These are phyloP conservation scores for Rhyacophila evoluta DNA, from an alignment of 2,888 invertebrate genomes.

Conservation along the genomic window DNA sequence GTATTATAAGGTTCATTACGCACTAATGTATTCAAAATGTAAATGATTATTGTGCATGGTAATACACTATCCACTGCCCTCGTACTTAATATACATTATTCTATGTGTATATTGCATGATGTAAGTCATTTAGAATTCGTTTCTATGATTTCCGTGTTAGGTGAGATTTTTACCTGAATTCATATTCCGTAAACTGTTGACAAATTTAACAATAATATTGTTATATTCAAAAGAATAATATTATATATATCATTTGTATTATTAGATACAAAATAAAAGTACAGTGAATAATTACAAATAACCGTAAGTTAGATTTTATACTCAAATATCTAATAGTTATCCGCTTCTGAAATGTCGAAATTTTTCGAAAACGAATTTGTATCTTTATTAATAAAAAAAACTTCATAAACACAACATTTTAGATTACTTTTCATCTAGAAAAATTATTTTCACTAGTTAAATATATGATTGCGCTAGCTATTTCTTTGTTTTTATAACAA, in stretches of 20 bases:
- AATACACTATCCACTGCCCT: background rate
- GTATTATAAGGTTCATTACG: background rate
- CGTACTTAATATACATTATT: background rate
- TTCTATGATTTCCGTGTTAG: background rate
- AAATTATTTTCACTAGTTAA: too few relatives aligned
- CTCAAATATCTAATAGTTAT: background rate
- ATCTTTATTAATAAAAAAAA: too few relatives aligned
- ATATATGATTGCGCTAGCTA: background rate
- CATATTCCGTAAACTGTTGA: too few relatives aligned
- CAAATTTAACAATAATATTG: background rate
- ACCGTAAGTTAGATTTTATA: conserved; percentile 1
- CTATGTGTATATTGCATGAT: background rate
- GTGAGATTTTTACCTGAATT: too few relatives aligned
- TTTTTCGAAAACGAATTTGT: too few relatives aligned
- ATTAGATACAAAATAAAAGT: background rate
- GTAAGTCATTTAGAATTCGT: background rate
- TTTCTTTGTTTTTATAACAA: background rate
- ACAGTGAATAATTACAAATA: background rate
- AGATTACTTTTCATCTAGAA: too few relatives aligned
- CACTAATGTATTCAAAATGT: background rate
- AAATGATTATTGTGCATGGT: background rate
- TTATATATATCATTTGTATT: too few relatives aligned
- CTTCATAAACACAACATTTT: too few relatives aligned
- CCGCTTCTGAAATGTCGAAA: background rate
- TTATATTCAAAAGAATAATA: too few relatives aligned